Base-by-base conservation (phyloP, 2,888 invertebrate species). In the Ormia ochracea region DNA sequence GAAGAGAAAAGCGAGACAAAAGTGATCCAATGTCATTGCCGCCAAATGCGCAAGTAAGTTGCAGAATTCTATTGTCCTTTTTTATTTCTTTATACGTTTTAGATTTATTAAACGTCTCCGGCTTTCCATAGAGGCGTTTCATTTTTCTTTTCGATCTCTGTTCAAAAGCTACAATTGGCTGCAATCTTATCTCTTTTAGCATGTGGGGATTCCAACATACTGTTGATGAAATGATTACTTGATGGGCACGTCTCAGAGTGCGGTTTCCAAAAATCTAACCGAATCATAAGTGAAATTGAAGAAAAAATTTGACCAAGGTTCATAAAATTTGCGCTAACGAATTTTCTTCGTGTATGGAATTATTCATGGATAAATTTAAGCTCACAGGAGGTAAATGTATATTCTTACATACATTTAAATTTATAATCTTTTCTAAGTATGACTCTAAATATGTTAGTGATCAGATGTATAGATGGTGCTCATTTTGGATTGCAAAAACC, bases 221-320 rank as follows among this genome's bases (percentile, higher is more conserved):
- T 23, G 56, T 45, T 45, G 68, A n/a, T n/a, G 56, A 56, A 69
- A 58, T 56, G 43, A 56, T 21, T 69, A 33, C 41, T 43, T 54
- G 19, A 41, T 66, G 41, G 66, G 66, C 6, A 38, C 54, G 28
- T 43, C 43, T 31, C 66, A 56, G 56, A 58, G 28, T 28, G 28
- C 41, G 12, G 36, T 45, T 17, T 21, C 23, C 31, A 68, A 56
- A 6, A n/a, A n/a, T n/a, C n/a, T n/a, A n/a, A n/a, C n/a, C n/a
- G n/a, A n/a, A n/a, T n/a, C n/a, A n/a, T n/a, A n/a, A n/a, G n/a
- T n/a, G n/a, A n/a, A n/a, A n/a, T n/a, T n/a, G n/a, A n/a, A n/a
- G n/a, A n/a, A n/a, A 68, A 43, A 43, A 6, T 68, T 4, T 68
- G 43, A 31, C 43, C 31, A 33, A 56, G 31, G 43, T 68, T 68